phyloP scores from a whole-genome alignment of 2,888 invertebrate genomes.

The Melanostoma scalare region DNA sequence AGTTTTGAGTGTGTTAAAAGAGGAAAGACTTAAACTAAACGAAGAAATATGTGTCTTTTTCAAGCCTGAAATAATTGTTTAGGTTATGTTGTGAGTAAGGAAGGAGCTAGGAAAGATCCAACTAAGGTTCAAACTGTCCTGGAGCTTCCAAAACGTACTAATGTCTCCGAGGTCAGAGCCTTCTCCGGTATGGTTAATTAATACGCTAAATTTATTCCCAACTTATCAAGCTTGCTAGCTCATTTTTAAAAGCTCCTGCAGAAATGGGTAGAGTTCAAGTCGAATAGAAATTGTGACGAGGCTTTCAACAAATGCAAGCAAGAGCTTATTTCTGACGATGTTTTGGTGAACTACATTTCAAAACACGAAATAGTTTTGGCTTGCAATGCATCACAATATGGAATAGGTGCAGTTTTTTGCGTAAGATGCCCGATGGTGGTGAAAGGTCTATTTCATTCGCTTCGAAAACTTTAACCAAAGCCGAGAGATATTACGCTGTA shows the following conservation, averaged over 20 bases:
- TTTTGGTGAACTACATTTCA: slow-evolving; percentile 10
- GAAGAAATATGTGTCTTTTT: too few species aligned
- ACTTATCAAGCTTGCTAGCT: slow-evolving; percentile 5
- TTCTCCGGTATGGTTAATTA: too few species aligned
- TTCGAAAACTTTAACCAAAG: slow-evolving; percentile 26
- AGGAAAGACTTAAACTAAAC: slow-evolving; percentile 9
- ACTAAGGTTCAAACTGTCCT: slow-evolving; percentile 26
- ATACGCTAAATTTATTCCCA: too few species aligned
- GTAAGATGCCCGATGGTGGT: slow-evolving; percentile 23
- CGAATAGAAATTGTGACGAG: slow-evolving; percentile 1
- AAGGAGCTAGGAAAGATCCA: neutral
- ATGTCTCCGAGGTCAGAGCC: too few species aligned
- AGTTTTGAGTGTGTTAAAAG: slow-evolving; percentile 12
- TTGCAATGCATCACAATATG: slow-evolving; percentile 4
- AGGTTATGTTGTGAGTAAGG: slow-evolving; percentile 8
- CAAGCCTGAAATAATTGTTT: slow-evolving; percentile 1
- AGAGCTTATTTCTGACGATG: neutral
- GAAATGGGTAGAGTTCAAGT: neutral
- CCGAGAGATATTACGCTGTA: slow-evolving; percentile 74
- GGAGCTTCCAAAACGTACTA: neutral
- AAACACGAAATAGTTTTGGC: too few species aligned
- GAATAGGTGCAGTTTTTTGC: slow-evolving; percentile 41
- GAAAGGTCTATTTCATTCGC: slow-evolving; percentile 51
- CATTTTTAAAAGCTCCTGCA: slow-evolving; percentile 3
- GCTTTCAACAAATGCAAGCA: neutral